These are phyloP conservation scores for Siniperca knerii DNA, from an alignment of 2,113 vertebrate species.

Conservation along the genomic window DNA sequence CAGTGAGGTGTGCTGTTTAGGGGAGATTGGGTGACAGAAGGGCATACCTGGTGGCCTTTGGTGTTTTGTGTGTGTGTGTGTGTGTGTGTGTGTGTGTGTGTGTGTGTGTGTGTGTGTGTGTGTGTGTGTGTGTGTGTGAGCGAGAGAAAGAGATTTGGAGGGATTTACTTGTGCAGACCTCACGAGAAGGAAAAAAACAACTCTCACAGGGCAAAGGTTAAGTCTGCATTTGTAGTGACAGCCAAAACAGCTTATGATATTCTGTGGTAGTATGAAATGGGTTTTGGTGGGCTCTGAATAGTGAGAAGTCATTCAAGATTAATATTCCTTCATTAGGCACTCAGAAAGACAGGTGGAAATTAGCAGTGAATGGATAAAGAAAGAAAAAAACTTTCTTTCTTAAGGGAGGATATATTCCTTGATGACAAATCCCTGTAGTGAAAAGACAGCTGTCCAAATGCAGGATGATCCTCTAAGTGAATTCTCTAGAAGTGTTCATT, in stretches of 20 bases:
- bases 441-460: slow-evolving; percentile 77
- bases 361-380: slow-evolving; percentile 61
- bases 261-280: slow-evolving; percentile 19
- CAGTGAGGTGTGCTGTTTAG: slow-evolving; percentile 85
- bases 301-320: slow-evolving; percentile 56
- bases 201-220: slow-evolving; percentile 74
- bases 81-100: slow-evolving; percentile 14
- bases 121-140: neutral
- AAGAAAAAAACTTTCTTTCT: slow-evolving; percentile 38
- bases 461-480: slow-evolving; percentile 69
- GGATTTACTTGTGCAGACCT: slow-evolving; percentile 72
- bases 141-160: slow-evolving; percentile 50
- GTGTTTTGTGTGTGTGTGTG: slow-evolving; percentile 51
- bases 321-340: slow-evolving; percentile 64
- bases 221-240: slow-evolving; percentile 81
- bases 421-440: slow-evolving; percentile 69
- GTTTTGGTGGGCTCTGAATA: slow-evolving; percentile 20
- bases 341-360: slow-evolving; percentile 70
- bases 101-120: slow-evolving; percentile 41
- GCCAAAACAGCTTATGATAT: slow-evolving; percentile 62
- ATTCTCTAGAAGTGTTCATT: slow-evolving; percentile 61
- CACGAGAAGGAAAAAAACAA: slow-evolving; percentile 65
- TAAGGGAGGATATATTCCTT: slow-evolving; percentile 60
- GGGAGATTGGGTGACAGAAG: slow-evolving; percentile 86
- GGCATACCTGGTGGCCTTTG: slow-evolving; percentile 76